Conservation (phyloP, 2,113 vertebrate genomes). For the Cochlearius cochlearius region DNA sequence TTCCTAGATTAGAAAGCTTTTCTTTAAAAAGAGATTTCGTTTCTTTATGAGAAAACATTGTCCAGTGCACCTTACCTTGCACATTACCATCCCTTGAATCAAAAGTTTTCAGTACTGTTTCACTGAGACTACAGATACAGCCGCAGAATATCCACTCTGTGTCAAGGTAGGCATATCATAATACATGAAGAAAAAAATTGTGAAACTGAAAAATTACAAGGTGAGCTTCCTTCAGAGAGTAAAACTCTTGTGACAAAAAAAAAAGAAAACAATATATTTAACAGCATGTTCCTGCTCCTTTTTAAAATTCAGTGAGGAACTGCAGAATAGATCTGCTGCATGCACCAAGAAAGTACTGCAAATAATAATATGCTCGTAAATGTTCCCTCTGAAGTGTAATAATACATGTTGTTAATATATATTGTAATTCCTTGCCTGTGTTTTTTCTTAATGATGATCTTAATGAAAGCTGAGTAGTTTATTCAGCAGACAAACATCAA, state of each 20-base stretch:
- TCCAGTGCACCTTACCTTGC: neutral
- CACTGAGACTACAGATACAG: neutral
- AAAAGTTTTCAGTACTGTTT: neutral
- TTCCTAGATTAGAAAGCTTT: neutral
- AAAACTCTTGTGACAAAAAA: neutral
- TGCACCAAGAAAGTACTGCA: neutral
- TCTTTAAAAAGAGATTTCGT: neutral
- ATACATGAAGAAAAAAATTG: neutral
- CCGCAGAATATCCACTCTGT: neutral
- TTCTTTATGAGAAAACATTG: neutral
- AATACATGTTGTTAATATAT: neutral
- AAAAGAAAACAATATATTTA: neutral
- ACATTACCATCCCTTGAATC: neutral
- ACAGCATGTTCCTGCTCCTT: neutral
- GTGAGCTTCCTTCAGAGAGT: neutral
- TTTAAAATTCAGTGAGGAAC: neutral
- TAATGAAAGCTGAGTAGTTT: conserved; percentile 21
- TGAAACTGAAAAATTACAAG: neutral
- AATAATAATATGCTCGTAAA: neutral
- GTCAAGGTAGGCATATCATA: neutral
- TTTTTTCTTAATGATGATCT: neutral
- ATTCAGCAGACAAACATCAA: neutral
- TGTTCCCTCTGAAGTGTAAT: conserved; percentile 13
- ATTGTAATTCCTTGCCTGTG: neutral
- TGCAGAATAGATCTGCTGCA: neutral